Evolutionary conservation across 2,888 invertebrate genomes (phyloP).

Genomic region (Nomada lathburiana): DNA sequence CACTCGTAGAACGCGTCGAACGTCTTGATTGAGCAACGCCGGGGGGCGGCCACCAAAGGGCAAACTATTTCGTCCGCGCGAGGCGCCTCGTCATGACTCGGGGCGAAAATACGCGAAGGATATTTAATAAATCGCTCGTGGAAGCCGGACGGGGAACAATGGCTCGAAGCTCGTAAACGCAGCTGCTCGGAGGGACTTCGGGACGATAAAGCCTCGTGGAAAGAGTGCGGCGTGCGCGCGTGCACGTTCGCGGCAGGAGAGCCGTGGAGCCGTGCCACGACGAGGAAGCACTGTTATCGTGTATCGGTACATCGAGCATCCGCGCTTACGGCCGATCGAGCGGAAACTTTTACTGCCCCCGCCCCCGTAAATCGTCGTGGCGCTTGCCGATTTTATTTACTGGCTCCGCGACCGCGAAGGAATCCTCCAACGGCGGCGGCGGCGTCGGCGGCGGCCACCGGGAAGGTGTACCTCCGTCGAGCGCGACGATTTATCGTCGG

Average conservation of each 20-base stretch:
- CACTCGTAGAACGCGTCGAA: not conserved
- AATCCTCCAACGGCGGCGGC: constrained; percentile 58
- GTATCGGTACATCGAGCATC: constrained; percentile 78
- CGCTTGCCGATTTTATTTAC: constrained; percentile 77
- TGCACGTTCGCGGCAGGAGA: constrained; percentile 42
- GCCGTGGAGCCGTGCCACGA: constrained; percentile 45
- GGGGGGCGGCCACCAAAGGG: not conserved
- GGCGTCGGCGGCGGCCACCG: constrained; percentile 42
- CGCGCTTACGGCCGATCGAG: constrained; percentile 78
- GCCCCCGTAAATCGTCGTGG: constrained; percentile 74
- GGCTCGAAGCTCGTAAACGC: constrained; percentile 61
- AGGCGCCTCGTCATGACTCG: constrained; percentile 17
- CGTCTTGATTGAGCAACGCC: constrained; percentile 12
- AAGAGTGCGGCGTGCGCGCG: constrained; percentile 48
- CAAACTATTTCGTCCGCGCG: not conserved
- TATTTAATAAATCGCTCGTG: constrained; percentile 51
- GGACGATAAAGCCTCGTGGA: constrained; percentile 60
- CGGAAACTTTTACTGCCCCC: constrained; percentile 78
- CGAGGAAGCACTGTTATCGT: constrained; percentile 75
- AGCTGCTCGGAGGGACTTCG: constrained; percentile 41
- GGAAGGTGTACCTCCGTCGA: constrained; percentile 52
- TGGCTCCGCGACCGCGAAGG: constrained; percentile 56
- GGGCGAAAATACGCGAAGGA: constrained; percentile 30
- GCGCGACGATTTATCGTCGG: constrained; percentile 63
- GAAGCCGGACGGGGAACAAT: constrained; percentile 46